A percentile compares a stretch with the other conserved stretches of the same genome.
Conservation (phyloP, 2,888 invertebrate genomes). For the Melieria crassipennis region DNA sequence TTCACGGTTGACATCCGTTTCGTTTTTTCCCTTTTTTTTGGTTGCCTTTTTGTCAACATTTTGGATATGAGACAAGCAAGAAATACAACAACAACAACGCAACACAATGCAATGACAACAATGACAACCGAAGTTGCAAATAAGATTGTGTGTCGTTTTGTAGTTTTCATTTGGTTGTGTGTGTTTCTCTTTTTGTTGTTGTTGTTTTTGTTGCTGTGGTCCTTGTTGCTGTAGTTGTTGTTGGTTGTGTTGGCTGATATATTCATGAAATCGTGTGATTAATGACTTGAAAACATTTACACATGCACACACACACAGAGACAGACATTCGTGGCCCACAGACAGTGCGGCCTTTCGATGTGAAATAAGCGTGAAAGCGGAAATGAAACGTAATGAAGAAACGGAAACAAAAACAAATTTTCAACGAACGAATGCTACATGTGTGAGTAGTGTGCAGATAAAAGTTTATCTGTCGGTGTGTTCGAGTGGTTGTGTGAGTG, state of each 20-base stretch:
- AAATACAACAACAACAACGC: constrained; percentile 33
- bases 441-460: neutral
- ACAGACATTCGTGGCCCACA: constrained; percentile 2
- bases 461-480: constrained; percentile 13
- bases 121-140: constrained; percentile 52
- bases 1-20: constrained; percentile 41
- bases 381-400: constrained; percentile 31
- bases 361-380: constrained; percentile 21
- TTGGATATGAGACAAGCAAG: constrained; percentile 8
- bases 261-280: constrained; percentile 66
- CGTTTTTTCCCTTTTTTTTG: constrained; percentile 43
- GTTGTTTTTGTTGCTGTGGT: constrained; percentile 4
- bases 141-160: constrained; percentile 59
- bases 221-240: constrained; percentile 25
- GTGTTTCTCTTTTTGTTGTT: constrained; percentile 3
- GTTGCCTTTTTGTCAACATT: too few species aligned
- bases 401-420: constrained; percentile 27
- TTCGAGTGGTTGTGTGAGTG: neutral
- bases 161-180: constrained; percentile 36
- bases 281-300: constrained; percentile 63
- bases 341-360: neutral
- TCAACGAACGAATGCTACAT: constrained; percentile 19
- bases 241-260: constrained; percentile 51
- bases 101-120: neutral
- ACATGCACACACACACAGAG: constrained; percentile 8